Conservation (phyloP, 2,113 vertebrate species). For the Reinhardtius hippoglossoides region DNA sequence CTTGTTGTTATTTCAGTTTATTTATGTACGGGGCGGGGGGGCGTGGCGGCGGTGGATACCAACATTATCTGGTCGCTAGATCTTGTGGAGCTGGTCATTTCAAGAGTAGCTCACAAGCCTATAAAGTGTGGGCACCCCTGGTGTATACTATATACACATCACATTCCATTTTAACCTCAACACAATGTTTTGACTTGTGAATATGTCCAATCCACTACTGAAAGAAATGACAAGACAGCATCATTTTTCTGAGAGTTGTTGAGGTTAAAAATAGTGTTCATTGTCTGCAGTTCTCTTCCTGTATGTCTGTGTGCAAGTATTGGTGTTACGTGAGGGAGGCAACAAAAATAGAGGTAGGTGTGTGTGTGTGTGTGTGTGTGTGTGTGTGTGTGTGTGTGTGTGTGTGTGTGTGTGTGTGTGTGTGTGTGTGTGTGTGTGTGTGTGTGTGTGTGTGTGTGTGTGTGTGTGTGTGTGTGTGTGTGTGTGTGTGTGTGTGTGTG, state of each 20-base stretch:
- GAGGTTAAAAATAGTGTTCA: neutral
- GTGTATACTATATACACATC: no score
- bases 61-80: no score
- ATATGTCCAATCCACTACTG: neutral
- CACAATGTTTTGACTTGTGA: neutral
- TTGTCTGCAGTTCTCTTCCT: neutral
- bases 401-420: no score
- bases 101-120: no score
- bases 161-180: no score
- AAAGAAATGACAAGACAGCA: neutral
- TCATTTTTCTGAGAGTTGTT: neutral
- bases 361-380: conserved; percentile 11
- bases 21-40: no score
- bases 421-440: neutral
- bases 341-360: neutral
- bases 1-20: no score
- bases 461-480: neutral
- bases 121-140: no score
- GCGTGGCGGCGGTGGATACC: no score
- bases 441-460: neutral
- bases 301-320: neutral
- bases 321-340: neutral
- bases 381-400: no score
- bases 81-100: no score
- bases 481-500: conserved; percentile 3